Base-by-base conservation (phyloP, 1,140 invertebrate genomes). In the Magallana ariakensis region DNA sequence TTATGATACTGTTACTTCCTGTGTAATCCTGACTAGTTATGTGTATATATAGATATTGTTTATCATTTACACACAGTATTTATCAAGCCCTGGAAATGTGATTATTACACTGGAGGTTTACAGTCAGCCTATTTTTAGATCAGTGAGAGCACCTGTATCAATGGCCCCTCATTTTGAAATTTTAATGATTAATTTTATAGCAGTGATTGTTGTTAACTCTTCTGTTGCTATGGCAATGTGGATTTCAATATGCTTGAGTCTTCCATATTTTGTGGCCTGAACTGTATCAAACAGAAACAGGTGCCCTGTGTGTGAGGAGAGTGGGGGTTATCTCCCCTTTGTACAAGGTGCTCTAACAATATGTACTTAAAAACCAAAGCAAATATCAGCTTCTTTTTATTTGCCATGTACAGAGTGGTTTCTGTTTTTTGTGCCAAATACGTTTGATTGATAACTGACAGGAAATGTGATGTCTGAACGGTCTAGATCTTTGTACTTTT, bases 331-430 rank as follows among this genome's bases (percentile, higher is more conserved):
- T 75, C 66, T 26, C 66, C 66, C 66, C 26, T 11, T 46, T 75
- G 66, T 75, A 75, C 66, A 13, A 26, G 66, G 66, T 75, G 66
- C 66, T 75, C 66, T 75, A 75, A 9, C 33, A 13, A 75, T 22
- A 46, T 75, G 66, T 75, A 75, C 66, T 75, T 75, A 75, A 75
- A 75, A 75, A 75, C 66, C 66, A 75, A 75, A 75, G 66, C 66
- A 75, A 75, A 75, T 75, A 75, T 75, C 66, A 75, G 66, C 22
- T 26, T 75, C 66, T 60, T 75, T 75, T 75, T 75, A 75, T 75
- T 75, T 75, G 66, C 66, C 66, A 75, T 75, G 66, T 75, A 13
- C 33, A 75, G 66, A 75, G 15, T 75, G 66, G 66, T 75, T 75
- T 26, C 33, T 33, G 66, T 75, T 75, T 75, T 75, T 75, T 75